A percentile compares a stretch with the other conserved stretches of the same genome.
Evolutionary conservation across 2,113 vertebrate species (phyloP).

Genomic region (Speoplatyrhinus poulsoni): DNA sequence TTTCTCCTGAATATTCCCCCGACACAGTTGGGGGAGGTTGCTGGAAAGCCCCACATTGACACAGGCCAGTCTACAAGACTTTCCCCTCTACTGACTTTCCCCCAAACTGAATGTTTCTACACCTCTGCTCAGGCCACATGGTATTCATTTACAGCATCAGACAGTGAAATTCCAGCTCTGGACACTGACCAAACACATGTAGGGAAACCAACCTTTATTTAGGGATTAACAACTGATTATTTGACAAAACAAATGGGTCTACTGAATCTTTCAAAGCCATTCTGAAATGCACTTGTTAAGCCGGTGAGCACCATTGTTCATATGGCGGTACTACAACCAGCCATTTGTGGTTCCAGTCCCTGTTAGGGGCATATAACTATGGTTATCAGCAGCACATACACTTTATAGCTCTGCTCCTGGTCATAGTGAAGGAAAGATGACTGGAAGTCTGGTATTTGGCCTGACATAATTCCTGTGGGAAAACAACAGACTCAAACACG

Average conservation of each 20-base stretch:
- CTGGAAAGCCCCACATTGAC: constrained; percentile 72
- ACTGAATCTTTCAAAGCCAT: constrained; percentile 16
- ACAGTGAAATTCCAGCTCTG: constrained; percentile 70
- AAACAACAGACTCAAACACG: constrained; percentile 25
- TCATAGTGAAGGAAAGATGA: constrained; percentile 28
- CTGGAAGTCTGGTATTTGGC: constrained; percentile 21
- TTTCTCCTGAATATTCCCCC: constrained; percentile 58
- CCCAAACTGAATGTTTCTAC: constrained; percentile 66
- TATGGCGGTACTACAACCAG: constrained; percentile 32
- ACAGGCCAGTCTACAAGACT: constrained; percentile 60
- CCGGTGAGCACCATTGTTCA: constrained; percentile 23
- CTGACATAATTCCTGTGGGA: constrained; percentile 15
- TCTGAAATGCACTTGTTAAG: constrained; percentile 30
- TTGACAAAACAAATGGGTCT: constrained; percentile 9
- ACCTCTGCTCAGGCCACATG: constrained; percentile 71
- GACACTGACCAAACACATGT: constrained; percentile 72
- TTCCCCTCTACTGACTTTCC: constrained; percentile 67
- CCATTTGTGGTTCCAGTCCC: constrained; percentile 21
- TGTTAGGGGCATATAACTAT: constrained; percentile 14
- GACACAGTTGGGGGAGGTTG: constrained; percentile 52
- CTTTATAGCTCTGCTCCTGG: constrained; percentile 33
- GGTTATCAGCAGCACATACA: constrained; percentile 18
- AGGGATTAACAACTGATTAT: constrained; percentile 33
- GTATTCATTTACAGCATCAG: constrained; percentile 72
- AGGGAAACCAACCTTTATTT: constrained; percentile 42